phyloP scores from a whole-genome alignment of 2,888 invertebrate species.

The Thyatira batis region DNA sequence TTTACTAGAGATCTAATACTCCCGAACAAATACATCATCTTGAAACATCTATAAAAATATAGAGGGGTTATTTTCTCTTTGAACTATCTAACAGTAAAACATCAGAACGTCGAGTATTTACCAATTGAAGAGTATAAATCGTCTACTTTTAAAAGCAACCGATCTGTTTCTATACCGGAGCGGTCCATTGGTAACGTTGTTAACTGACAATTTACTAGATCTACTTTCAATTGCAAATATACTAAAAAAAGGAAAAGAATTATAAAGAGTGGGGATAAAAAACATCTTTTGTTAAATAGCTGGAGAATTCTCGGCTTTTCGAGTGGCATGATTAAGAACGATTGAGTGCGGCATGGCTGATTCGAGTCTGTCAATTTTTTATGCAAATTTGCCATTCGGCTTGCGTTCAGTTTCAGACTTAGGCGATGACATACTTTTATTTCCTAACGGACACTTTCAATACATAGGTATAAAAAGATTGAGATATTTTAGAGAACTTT shows the following conservation, averaged over 20 bases:
- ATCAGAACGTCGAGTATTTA: neutral
- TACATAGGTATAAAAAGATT: too few relatives aligned
- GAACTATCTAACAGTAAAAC: neutral
- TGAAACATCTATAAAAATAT: too few relatives aligned
- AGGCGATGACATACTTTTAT: conserved; percentile 2
- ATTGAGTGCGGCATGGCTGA: conserved; percentile 37
- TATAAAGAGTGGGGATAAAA: neutral
- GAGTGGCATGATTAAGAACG: conserved; percentile 56
- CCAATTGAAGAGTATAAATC: neutral
- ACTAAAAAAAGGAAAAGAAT: neutral
- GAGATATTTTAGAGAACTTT: too few relatives aligned
- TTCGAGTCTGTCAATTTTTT: conserved; percentile 49
- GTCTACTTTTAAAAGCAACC: neutral
- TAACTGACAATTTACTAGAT: neutral
- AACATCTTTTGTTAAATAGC: neutral
- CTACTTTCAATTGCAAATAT: neutral
- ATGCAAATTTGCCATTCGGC: conserved; percentile 40
- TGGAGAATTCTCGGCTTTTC: conserved; percentile 24
- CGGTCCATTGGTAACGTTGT: neutral
- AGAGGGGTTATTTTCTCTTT: too few relatives aligned
- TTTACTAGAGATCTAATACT: too few relatives aligned
- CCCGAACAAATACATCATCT: too few relatives aligned
- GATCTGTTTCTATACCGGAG: neutral
- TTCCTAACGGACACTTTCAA: neutral
- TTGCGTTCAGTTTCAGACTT: conserved; percentile 19